Evolutionary conservation across 2,888 invertebrate genomes (phyloP).

Genomic region (Eupeodes latifasciatus): DNA sequence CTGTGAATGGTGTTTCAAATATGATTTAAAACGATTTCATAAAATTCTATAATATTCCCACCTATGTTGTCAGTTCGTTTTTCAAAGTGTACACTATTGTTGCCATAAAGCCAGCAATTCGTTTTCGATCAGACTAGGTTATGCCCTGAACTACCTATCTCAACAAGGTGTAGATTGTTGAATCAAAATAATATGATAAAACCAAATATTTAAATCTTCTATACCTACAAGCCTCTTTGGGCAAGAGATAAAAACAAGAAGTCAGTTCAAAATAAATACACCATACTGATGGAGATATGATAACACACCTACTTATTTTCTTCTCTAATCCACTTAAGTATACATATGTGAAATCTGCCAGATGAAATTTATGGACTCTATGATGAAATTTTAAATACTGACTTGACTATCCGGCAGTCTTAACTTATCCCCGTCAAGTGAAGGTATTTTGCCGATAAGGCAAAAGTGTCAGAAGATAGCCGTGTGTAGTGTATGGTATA

Average conservation of each 20-base stretch:
- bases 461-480: constrained; percentile 73
- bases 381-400: constrained; percentile 75
- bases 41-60: no score
- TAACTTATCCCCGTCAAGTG: constrained; percentile 72
- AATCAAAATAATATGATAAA: background rate
- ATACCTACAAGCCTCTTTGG: background rate
- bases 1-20: no score
- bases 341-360: constrained; percentile 71
- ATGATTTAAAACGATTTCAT: no score
- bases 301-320: constrained; percentile 13
- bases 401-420: constrained; percentile 70
- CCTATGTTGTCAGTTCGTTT: no score
- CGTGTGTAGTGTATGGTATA: constrained; percentile 43
- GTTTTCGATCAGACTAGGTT: no score
- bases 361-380: constrained; percentile 74
- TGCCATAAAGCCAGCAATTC: no score
- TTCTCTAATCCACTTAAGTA: constrained; percentile 55
- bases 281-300: background rate
- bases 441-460: constrained; percentile 60
- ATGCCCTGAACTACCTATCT: background rate
- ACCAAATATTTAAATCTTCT: background rate
- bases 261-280: background rate
- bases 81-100: no score
- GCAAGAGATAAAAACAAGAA: background rate
- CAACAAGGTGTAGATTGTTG: background rate